Base-by-base conservation (phyloP, 2,797 vertebrate species). In the Semaprochilodus insignis region DNA sequence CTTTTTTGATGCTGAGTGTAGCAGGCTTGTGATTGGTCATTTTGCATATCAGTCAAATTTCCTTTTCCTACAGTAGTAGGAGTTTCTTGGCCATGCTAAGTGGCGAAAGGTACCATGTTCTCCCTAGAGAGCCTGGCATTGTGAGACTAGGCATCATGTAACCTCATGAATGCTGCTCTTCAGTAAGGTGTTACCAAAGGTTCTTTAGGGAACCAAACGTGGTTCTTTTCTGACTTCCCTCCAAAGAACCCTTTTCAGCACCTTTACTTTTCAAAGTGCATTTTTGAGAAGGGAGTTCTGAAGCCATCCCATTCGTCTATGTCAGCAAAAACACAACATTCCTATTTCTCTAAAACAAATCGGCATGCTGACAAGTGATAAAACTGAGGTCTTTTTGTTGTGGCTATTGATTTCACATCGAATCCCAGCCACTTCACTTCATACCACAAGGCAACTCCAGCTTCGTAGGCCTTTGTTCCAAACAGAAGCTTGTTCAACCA, bases 371-470 rank as follows among this genome's bases (percentile, higher is more conserved):
- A 90, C 82, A 88, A 88, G 82, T 69, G 79, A 82, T 79, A 89
- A 84, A 84, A 89, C 86, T 87, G 90, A 78, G 82, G 89, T n/a
- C 27, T 31, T 89, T 92, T 91, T 85, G 82, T 90, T 90, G 83
- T 81, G 87, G 71, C 90, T 93, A 93, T 90, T 90, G 89, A 91
- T 93, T 92, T 89, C 21, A 86, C 85, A 85, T 76, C 84, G 75
- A 87, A 82, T 85, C 82, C 81, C 67, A 73, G 55, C 71, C 80
- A 86, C 89, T 87, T 91, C 80, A 40, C 80, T 89, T 88, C 84
- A 57, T 48, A 48, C 36, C 36, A 69, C 80, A 75, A 80, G 88
- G 90, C 88, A 82, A 83, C 83, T 81, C 66, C 76, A 83, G 84
- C 85, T 73, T 86, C 87, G 86, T 78, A 80, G 82, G 83, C 74